phyloP scores from a whole-genome alignment of 1,140 invertebrate species.

The Brachystomella parvula region DNA sequence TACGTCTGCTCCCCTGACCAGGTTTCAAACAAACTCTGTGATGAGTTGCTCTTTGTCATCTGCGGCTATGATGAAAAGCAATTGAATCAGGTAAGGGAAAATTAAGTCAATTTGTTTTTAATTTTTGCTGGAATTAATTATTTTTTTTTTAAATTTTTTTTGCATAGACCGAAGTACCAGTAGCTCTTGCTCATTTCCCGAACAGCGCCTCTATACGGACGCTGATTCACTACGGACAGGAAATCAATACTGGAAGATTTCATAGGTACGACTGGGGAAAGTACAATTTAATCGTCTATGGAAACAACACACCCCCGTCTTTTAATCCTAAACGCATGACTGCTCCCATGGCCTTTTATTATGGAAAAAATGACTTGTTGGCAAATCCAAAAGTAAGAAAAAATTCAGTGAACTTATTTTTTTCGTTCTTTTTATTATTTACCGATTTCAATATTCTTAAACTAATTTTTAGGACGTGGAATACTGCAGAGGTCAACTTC shows the following conservation, averaged over 20 bases:
- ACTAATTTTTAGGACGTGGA: neutral
- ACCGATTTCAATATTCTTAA: neutral
- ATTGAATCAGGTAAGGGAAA: neutral
- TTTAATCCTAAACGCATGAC: neutral
- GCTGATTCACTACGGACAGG: constrained; percentile 8
- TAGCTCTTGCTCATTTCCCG: neutral
- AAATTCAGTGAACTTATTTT: neutral
- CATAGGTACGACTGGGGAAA: neutral
- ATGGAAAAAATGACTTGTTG: neutral
- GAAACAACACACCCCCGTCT: neutral
- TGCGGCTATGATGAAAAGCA: neutral
- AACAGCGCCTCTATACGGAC: neutral
- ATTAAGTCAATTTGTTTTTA: neutral
- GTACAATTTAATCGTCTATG: neutral
- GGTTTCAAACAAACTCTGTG: neutral
- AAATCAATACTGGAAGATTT: neutral
- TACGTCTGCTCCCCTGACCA: neutral
- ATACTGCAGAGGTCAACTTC: neutral
- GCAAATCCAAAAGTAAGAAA: neutral
- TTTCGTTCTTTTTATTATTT: neutral
- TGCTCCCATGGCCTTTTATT: neutral
- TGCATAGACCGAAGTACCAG: neutral
- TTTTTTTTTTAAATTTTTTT: neutral
- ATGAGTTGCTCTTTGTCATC: neutral
- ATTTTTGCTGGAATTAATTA: neutral